Evolutionary conservation across 2,888 invertebrate species (phyloP).

Genomic region (Helicoverpa assulta): DNA sequence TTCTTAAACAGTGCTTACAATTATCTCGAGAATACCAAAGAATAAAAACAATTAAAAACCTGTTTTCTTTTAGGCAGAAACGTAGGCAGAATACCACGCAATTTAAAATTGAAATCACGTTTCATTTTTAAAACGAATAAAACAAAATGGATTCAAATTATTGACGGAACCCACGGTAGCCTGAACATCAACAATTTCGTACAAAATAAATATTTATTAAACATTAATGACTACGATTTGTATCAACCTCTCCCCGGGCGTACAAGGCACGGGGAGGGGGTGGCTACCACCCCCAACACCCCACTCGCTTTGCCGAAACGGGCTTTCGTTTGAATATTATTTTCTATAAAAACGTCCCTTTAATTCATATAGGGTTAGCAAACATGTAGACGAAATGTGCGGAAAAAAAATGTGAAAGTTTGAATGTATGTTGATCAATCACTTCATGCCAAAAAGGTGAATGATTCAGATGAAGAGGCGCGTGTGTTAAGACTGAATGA

Average conservation of each 20-base stretch:
- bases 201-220: slow-evolving; percentile 74
- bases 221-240: slow-evolving; percentile 76
- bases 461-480: no score
- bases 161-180: slow-evolving; percentile 52
- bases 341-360: slow-evolving; percentile 65
- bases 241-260: slow-evolving; percentile 63
- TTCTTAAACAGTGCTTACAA: background rate
- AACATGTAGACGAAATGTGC: slow-evolving; percentile 22
- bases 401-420: background rate
- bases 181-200: slow-evolving; percentile 65
- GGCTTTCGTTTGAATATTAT: slow-evolving; percentile 65
- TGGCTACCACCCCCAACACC: slow-evolving; percentile 28
- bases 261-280: slow-evolving; percentile 44
- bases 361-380: slow-evolving; percentile 60
- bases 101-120: slow-evolving; percentile 20
- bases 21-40: background rate
- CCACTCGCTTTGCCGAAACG: slow-evolving; percentile 50
- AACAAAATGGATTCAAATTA: slow-evolving; percentile 45
- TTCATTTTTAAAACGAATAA: slow-evolving; percentile 31
- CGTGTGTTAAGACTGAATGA: no score
- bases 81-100: background rate
- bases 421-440: background rate
- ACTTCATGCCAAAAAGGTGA: background rate
- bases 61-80: background rate
- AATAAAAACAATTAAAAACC: background rate